These are phyloP conservation scores for Megalops cyprinoides DNA, from an alignment of 2,797 vertebrate genomes.

Conservation along the genomic window DNA sequence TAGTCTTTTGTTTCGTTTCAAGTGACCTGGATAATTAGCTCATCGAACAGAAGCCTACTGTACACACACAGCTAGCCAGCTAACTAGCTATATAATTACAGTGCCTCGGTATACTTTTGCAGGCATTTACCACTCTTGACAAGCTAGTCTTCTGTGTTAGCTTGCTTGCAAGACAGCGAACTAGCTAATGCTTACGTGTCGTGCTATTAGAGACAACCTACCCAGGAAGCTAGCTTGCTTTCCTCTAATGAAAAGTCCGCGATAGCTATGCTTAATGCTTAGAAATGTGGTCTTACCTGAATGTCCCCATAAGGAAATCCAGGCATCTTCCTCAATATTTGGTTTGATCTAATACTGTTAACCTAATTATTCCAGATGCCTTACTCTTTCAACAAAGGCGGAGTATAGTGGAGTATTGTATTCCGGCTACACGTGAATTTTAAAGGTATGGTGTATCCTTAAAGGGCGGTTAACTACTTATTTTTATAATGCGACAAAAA, in stretches of 20 bases:
- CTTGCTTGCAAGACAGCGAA: no score
- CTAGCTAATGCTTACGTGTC: no score
- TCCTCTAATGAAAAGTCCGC: background rate
- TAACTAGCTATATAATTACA: no score
- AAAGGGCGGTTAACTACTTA: conserved; percentile 16
- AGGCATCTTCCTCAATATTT: conserved; percentile 43
- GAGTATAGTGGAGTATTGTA: background rate
- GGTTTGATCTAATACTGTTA: background rate
- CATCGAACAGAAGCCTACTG: no score
- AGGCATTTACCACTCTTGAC: background rate
- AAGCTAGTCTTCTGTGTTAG: no score
- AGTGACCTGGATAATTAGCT: no score
- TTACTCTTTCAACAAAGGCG: conserved; percentile 17
- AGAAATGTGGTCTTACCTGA: conserved; percentile 42
- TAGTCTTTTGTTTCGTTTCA: no score
- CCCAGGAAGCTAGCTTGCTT: no score
- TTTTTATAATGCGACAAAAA: conserved; percentile 11
- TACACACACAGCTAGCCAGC: background rate
- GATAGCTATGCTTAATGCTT: background rate
- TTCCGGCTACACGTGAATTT: conserved; percentile 34
- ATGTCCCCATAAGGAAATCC: conserved; percentile 46
- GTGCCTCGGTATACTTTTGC: background rate
- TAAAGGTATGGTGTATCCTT: conserved; percentile 22
- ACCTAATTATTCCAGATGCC: no score
- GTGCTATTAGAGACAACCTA: no score